Evolutionary conservation across 1,140 invertebrate genomes (phyloP).

Genomic region (Neodiprion pinetum): DNA sequence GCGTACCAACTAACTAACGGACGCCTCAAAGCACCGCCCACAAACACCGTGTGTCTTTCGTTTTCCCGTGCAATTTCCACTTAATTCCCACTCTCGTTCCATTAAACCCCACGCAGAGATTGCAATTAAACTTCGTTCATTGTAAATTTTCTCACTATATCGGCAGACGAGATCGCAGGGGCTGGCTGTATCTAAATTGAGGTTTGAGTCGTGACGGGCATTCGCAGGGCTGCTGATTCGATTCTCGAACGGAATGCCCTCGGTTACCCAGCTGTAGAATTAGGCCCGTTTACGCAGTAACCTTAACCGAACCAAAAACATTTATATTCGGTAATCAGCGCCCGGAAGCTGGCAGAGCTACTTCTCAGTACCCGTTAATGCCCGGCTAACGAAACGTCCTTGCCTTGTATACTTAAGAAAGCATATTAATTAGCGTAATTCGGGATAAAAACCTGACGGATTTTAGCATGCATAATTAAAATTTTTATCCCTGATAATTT

Average conservation of each 20-base stretch:
- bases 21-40: too few species aligned
- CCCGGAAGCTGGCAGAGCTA: too few species aligned
- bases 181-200: neutral
- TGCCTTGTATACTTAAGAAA: too few species aligned
- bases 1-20: too few species aligned
- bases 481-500: too few species aligned
- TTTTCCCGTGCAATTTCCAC: neutral
- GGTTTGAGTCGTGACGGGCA: neutral
- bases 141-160: neutral
- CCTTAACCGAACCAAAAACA: conserved; percentile 5
- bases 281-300: neutral
- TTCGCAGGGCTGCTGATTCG: neutral
- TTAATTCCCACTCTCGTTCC: neutral
- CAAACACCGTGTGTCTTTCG: neutral
- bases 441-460: too few species aligned
- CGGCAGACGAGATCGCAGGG: neutral
- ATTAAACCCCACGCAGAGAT: neutral
- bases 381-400: too few species aligned
- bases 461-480: too few species aligned
- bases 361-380: too few species aligned
- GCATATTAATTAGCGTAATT: too few species aligned
- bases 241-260: too few species aligned
- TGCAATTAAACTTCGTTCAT: neutral
- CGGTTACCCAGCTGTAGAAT: too few species aligned
- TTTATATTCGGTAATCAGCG: neutral